phyloP scores from a whole-genome alignment of 2,113 vertebrate genomes.

The Takifugu bimaculatus region DNA sequence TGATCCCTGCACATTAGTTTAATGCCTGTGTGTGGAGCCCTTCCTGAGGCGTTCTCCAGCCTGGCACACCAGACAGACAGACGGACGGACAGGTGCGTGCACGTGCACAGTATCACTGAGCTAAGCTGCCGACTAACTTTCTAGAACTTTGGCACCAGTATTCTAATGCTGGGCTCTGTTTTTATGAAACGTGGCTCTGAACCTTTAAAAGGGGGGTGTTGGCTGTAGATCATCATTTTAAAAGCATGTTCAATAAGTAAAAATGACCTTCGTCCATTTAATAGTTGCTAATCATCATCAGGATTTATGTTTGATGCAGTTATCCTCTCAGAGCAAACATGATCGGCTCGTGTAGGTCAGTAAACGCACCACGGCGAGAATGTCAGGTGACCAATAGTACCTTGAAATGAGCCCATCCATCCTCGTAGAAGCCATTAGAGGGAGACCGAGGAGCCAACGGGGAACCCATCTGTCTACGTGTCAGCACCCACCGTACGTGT shows the following conservation, averaged over 20 bases:
- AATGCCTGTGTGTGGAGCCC: conserved; percentile 67
- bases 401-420: conserved; percentile 59
- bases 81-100: conserved; percentile 1
- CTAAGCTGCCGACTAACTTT: conserved; percentile 1
- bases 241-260: too few relatives aligned
- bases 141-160: conserved; percentile 28
- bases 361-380: conserved; percentile 39
- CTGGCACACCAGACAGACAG: conserved; percentile 41
- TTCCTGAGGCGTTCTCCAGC: conserved; percentile 45
- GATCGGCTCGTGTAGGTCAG: conserved; percentile 25
- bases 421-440: conserved; percentile 50
- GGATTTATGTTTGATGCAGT: too few relatives aligned
- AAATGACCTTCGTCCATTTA: too few relatives aligned
- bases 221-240: too few relatives aligned
- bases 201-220: too few relatives aligned
- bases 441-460: conserved; percentile 47
- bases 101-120: conserved; percentile 38
- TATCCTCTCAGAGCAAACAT: conserved; percentile 14
- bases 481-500: conserved; percentile 56
- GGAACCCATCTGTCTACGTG: conserved; percentile 67
- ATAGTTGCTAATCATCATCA: too few relatives aligned
- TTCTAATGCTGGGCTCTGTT: conserved; percentile 7
- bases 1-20: conserved; percentile 74
- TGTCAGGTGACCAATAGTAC: conserved; percentile 55
- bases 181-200: too few relatives aligned